These are phyloP conservation scores for Eupristina koningsbergeri DNA, from an alignment of 1,140 invertebrate species.

Conservation along the genomic window DNA sequence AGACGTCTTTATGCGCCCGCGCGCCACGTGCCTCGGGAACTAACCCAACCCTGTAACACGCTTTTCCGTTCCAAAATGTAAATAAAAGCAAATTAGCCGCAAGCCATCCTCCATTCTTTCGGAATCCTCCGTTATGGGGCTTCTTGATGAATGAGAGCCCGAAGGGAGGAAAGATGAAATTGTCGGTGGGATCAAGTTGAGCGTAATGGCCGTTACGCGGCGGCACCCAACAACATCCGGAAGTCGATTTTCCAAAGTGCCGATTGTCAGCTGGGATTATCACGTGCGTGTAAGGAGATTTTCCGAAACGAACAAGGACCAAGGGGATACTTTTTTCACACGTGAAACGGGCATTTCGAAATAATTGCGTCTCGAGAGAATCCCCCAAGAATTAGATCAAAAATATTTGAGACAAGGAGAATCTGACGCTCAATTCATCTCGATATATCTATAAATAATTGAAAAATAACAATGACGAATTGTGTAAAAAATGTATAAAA, in stretches of 20 bases:
- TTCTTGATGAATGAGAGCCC: conserved; percentile 23
- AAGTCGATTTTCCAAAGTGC: conserved; percentile 40
- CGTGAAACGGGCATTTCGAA: too few species aligned
- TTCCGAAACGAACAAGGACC: conserved; percentile 18
- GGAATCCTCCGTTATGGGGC: neutral
- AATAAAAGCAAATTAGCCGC: conserved; percentile 56
- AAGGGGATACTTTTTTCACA: too few species aligned
- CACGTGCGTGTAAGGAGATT: conserved; percentile 27
- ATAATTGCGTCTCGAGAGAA: too few species aligned
- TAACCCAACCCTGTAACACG: conserved; percentile 13
- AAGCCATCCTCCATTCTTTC: neutral
- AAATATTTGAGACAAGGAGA: too few species aligned
- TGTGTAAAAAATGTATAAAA: too few species aligned
- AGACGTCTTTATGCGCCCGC: conserved; percentile 15
- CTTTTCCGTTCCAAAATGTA: conserved; percentile 54
- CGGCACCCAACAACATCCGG: neutral
- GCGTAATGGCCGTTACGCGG: conserved; percentile 36
- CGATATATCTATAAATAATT: too few species aligned
- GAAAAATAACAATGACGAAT: too few species aligned
- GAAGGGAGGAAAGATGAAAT: conserved; percentile 35
- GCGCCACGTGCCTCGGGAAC: neutral
- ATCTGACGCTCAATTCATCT: too few species aligned
- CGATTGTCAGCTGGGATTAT: conserved; percentile 43
- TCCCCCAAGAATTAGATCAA: too few species aligned
- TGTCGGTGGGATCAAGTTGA: conserved; percentile 26